A percentile compares a stretch with the other conserved stretches of the same genome.
Evolutionary conservation across 2,113 vertebrate species (phyloP).

Genomic region (Albula goreensis): DNA sequence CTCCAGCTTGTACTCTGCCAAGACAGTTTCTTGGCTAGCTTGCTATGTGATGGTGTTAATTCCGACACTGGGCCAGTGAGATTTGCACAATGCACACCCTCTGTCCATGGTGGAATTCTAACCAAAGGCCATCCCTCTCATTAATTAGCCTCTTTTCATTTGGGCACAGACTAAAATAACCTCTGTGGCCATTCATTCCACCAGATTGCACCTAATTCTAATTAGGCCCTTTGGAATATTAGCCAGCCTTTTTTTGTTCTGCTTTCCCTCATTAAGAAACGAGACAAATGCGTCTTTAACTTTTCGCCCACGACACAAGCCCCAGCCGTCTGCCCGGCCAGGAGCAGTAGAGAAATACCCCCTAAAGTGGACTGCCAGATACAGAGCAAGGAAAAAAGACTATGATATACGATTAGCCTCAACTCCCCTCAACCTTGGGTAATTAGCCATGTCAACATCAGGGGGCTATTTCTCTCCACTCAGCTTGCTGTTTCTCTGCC

Average conservation of each 20-base stretch:
- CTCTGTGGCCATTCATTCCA: conserved; percentile 74
- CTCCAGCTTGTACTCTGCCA: background rate
- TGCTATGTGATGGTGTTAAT: conserved; percentile 56
- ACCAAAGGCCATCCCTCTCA: conserved; percentile 89
- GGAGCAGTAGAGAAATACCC: conserved; percentile 48
- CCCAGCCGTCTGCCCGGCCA: conserved; percentile 36
- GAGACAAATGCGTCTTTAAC: conserved; percentile 77
- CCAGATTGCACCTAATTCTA: conserved; percentile 84
- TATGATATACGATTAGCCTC: conserved; percentile 46
- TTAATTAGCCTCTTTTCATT: conserved; percentile 87
- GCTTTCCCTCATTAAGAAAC: conserved; percentile 87
- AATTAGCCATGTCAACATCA: conserved; percentile 54
- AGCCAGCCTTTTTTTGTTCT: conserved; percentile 67
- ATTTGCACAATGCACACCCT: conserved; percentile 68
- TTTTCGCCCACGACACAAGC: conserved; percentile 55
- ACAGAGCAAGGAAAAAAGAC: conserved; percentile 36
- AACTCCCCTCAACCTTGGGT: conserved; percentile 50
- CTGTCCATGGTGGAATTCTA: conserved; percentile 73
- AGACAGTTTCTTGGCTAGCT: conserved; percentile 24
- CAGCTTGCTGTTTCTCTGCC: conserved; percentile 32
- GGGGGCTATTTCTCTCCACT: conserved; percentile 48
- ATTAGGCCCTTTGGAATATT: conserved; percentile 93
- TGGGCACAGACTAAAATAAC: conserved; percentile 83
- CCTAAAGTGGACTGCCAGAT: conserved; percentile 46
- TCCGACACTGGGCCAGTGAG: conserved; percentile 56